A percentile compares a stretch with the other conserved stretches of the same genome.
phyloP scores from a whole-genome alignment of 2,797 vertebrate genomes.

The Liasis olivaceus region DNA sequence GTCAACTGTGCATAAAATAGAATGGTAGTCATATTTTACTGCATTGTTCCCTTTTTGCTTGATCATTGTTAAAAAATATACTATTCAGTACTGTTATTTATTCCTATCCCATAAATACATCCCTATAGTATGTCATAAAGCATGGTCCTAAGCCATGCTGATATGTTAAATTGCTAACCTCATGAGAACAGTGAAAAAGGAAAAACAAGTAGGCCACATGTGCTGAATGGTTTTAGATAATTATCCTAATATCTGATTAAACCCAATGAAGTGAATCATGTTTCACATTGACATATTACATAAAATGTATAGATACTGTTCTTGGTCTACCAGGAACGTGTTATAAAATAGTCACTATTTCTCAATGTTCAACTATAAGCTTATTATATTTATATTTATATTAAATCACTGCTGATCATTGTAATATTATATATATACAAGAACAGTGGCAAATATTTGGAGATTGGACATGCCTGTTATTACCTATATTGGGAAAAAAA shows the following conservation, averaged over 20 bases:
- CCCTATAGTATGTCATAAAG: constrained; percentile 8
- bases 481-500: not conserved
- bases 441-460: not conserved
- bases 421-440: not conserved
- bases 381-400: not conserved
- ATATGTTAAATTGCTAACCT: not conserved
- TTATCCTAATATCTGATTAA: not conserved
- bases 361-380: not conserved
- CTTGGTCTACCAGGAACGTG: not conserved
- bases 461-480: not conserved
- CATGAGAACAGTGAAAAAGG: not conserved
- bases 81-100: not conserved
- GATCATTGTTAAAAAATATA: constrained; percentile 3
- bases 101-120: not conserved
- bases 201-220: not conserved
- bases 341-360: not conserved
- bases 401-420: not conserved
- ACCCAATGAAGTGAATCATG: not conserved
- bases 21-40: not conserved
- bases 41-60: not conserved
- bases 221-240: not conserved
- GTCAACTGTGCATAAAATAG: not conserved
- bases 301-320: not conserved
- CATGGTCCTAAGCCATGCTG: not conserved
- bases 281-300: not conserved